Conservation (phyloP, 2,113 vertebrate genomes). For the Choloepus hoffmanni region DNA sequence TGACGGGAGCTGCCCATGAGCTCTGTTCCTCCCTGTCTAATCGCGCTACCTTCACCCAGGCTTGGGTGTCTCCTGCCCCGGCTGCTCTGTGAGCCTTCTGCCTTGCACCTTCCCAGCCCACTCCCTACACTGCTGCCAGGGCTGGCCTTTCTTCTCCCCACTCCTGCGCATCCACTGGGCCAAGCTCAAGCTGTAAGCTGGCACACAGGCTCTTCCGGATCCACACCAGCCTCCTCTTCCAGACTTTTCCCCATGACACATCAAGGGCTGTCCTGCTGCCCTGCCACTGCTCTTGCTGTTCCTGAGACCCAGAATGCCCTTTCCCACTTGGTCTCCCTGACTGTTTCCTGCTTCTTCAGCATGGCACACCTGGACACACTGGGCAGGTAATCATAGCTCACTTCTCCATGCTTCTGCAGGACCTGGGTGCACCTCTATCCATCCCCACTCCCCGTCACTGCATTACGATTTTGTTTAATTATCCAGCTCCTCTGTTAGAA, state of each 20-base stretch:
- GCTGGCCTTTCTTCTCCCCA: background rate
- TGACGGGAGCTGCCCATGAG: background rate
- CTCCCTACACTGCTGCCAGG: no score
- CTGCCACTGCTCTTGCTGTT: background rate
- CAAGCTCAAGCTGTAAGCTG: background rate
- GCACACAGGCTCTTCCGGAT: no score
- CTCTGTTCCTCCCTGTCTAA: background rate
- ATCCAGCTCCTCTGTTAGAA: background rate
- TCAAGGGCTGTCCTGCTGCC: accelerated
- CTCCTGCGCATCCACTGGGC: background rate
- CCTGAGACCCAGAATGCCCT: background rate
- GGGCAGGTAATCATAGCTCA: background rate
- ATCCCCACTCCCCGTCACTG: no score
- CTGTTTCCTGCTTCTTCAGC: background rate
- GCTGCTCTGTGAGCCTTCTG: background rate
- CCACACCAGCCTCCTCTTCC: accelerated
- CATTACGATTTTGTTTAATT: background rate
- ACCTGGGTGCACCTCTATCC: background rate
- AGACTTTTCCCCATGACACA: accelerated
- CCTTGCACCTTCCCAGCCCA: background rate
- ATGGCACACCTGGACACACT: background rate
- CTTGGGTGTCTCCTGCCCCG: no score
- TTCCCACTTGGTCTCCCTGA: background rate
- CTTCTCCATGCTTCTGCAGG: background rate
- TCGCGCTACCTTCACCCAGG: background rate